These are phyloP conservation scores for Idris sp. DNA, from an alignment of 1,140 invertebrate genomes.

Conservation along the genomic window DNA sequence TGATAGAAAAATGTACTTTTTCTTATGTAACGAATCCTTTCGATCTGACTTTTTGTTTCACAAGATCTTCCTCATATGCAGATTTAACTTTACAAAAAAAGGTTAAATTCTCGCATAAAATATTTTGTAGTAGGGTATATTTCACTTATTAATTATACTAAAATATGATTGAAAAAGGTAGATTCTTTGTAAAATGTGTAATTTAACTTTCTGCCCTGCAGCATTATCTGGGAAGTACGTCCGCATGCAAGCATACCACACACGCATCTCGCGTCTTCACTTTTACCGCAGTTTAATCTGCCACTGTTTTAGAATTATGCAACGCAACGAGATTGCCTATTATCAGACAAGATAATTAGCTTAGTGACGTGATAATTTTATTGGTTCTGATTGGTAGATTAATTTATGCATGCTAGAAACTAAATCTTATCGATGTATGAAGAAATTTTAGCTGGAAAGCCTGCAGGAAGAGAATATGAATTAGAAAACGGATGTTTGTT, in stretches of 20 bases:
- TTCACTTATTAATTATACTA: too few relatives aligned
- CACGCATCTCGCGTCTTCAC: conserved; percentile 59
- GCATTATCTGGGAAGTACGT: conserved; percentile 55
- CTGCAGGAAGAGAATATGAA: too few relatives aligned
- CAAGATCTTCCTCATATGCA: not conserved
- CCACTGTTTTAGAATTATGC: conserved; percentile 30
- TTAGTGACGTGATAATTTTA: conserved; percentile 3
- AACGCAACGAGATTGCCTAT: conserved; percentile 18
- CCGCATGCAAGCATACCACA: conserved; percentile 49
- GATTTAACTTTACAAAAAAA: too few relatives aligned
- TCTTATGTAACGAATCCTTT: conserved; percentile 15
- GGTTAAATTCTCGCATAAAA: too few relatives aligned
- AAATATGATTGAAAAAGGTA: too few relatives aligned
- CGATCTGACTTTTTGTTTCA: conserved; percentile 2
- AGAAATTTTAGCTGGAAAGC: too few relatives aligned
- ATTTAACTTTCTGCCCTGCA: conserved; percentile 56
- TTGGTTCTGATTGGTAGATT: not conserved
- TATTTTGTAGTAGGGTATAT: too few relatives aligned
- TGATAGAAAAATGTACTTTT: not conserved
- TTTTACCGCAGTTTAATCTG: conserved; percentile 52
- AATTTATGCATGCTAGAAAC: too few relatives aligned
- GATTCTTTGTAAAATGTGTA: too few relatives aligned
- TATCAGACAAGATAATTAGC: conserved; percentile 42
- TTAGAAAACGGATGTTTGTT: too few relatives aligned
- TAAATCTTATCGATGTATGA: too few relatives aligned